Base-by-base conservation (phyloP, 2,113 vertebrate species). In the Catharus fuscescens region DNA sequence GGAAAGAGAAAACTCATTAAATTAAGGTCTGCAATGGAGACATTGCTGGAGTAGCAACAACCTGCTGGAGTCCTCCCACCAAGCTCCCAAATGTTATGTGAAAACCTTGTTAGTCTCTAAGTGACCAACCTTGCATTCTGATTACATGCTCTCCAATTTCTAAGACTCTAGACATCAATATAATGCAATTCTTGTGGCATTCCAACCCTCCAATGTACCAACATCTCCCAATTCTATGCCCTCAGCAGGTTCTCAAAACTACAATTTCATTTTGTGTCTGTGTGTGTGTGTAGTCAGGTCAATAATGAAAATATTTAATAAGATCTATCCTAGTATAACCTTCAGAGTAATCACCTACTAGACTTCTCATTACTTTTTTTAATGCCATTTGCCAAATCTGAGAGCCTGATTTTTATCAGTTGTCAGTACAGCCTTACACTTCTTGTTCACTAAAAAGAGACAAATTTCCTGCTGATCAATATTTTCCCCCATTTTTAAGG, bases 281-380 rank as follows among this genome's bases (percentile, higher is more conserved):
- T 40, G 42, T 45, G 23, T 29, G 47, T 40, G 34, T 53, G 65
- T 53, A 88, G 71, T 44, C 89, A 88, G 56, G 80, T 90, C 90
- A 96, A 66, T 70, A 94, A 95, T 42, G 76, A 92, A 96, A 96
- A 93, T 86, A 93, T 70, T 88, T 92, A 93, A 86, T 94, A 95
- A 92, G 47, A 88, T 78, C 50, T 86, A 52, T 77, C 86, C 59
- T 31, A 71, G 71, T 62, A 61, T 92, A 95, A 93, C 80, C 76
- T 93, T 95, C 92, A 86, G 59, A 90, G 76, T 80, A 93, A 94
- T 88, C 9, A 1, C 44, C 76, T 59, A 28, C 86, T 53, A 90
- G 72, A 66, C 29, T 38, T 83, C 71, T 94, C 86, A 86, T 92
- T 90, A 88, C 60, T 62, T 72, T 79, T 72, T 93, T 83, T 62